Base-by-base conservation (phyloP, 2,888 invertebrate species). In the Nysson spinosus region DNA sequence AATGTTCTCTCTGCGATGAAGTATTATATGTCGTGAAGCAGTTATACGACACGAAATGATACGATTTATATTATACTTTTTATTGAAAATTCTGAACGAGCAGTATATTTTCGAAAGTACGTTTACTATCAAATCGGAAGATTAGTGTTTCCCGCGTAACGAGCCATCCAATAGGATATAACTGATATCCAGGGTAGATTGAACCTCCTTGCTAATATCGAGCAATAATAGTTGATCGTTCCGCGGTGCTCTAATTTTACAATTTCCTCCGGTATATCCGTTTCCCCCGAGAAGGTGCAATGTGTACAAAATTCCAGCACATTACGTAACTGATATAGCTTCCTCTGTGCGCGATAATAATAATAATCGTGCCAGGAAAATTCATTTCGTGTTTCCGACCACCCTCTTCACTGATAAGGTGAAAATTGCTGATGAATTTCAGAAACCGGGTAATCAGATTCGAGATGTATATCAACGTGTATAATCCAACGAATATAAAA, bases 191-290 rank as follows among this genome's bases (percentile, higher is more conserved):
- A 4, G 1, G 14, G 6, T 3, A 14, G 9, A 34, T 9, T 6
- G 14, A 14, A 34, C 7, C 7, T n/a, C 30, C n/a, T 30, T 30
- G n/a, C 9, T 30, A 4, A 11, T 30, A 30, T 9, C 34, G 16
- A 14, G 14, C 34, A 5, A 14, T 34, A 34, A 44, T 35, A 39
- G 39, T 55, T 65, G 64, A 64, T 64, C 55, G 6, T 35, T 35
- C 26, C 46, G 35, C 20, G 30, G 5, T 7, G 22, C 24, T 20
- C 42, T 63, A 65, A 65, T 65, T 73, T 72, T 66, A 69, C 61
- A 55, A 69, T 73, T 72, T 73, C 72, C 73, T 30, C n/a, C 17
- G 26, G 39, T 30, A 46, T 34, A 66, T 72, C 70, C 74, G 70
- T 50, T 73, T 70, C 74, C 69, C 47, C 55, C 9, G 19, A 22